Base-by-base conservation (phyloP, 2,113 vertebrate genomes). In the Sorex araneus region DNA sequence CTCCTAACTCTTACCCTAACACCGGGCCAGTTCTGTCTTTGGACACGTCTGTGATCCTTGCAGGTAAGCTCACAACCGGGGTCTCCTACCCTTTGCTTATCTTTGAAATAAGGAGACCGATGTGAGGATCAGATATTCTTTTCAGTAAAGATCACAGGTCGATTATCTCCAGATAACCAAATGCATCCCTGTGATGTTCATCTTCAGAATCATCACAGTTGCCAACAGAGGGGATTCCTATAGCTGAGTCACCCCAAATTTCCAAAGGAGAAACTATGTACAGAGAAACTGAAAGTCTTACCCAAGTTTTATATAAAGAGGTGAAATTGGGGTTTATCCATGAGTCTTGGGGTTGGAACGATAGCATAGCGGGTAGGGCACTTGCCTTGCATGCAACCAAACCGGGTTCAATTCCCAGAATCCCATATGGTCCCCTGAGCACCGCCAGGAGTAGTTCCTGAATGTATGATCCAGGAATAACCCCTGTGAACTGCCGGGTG, bases 61-160 rank as follows among this genome's bases (percentile, higher is more conserved):
- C 10, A 32, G 83, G 6, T 21, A 4, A n/a, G 21, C 27, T 79
- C 50, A 19, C 21, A 60, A 60, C 18, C 19, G 8, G 30, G 16
- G 7, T 34, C 34, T 84, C 21, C 57, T 50, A 84, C 34, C 4
- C 23, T 81, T 28, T 32, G 9, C 75, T 79, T 76, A 80, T 34
- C n/a, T 91, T 81, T 66, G 77, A 91, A 83, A 91, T 71, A 36
- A 64, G 54, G 34, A 76, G 6, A 30, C 25, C 15, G 60, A 50
- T 50, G 28, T 60, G 2, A 78, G 64, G 36, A 30, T 63, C 45
- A 57, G 69, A 82, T 78, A 40, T 88, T 15, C 66, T 5, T 73
- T 69, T 64, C 21, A 57, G 69, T 47, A 3, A n/a, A 30, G 27
- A 78, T 28, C 43, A 90, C 28, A 71, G 9, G 23, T 34, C 60